Evolutionary conservation across 2,113 vertebrate species (phyloP).

Genomic region (Sebastes schlegelii): DNA sequence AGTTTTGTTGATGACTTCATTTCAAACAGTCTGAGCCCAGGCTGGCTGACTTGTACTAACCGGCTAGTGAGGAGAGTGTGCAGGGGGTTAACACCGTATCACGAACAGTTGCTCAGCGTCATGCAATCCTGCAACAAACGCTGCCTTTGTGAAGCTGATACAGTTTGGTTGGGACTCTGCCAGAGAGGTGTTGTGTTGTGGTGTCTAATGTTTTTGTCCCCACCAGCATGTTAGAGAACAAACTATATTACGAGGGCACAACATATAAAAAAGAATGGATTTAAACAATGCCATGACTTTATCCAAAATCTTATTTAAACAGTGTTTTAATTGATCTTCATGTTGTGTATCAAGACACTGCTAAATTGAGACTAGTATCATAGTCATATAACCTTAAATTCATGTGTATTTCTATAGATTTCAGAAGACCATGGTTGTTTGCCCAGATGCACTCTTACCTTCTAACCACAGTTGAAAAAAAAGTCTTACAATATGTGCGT

Average conservation of each 20-base stretch:
- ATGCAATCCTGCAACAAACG: not conserved
- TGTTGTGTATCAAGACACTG: not conserved
- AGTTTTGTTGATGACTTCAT: not conserved
- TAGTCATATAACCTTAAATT: not conserved
- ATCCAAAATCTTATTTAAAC: not conserved
- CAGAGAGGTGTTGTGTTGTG: not conserved
- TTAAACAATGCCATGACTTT: not conserved
- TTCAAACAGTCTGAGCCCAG: not conserved
- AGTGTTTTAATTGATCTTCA: not conserved
- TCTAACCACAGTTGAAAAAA: not conserved
- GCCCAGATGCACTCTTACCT: not conserved
- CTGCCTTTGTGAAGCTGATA: not conserved
- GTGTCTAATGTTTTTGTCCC: not conserved
- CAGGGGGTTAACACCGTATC: not conserved
- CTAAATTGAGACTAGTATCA: not conserved
- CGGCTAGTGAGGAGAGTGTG: not conserved
- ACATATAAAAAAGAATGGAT: not conserved
- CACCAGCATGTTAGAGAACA: not conserved
- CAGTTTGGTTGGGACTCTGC: not conserved
- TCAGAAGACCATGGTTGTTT: not conserved
- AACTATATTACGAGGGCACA: not conserved
- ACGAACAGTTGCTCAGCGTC: conserved; percentile 16
- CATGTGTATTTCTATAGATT: not conserved
- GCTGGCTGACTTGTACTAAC: not conserved
- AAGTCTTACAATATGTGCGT: conserved; percentile 3